Conservation (phyloP, 64 coral and sea anemone species). For the Actinia tenebrosa region DNA sequence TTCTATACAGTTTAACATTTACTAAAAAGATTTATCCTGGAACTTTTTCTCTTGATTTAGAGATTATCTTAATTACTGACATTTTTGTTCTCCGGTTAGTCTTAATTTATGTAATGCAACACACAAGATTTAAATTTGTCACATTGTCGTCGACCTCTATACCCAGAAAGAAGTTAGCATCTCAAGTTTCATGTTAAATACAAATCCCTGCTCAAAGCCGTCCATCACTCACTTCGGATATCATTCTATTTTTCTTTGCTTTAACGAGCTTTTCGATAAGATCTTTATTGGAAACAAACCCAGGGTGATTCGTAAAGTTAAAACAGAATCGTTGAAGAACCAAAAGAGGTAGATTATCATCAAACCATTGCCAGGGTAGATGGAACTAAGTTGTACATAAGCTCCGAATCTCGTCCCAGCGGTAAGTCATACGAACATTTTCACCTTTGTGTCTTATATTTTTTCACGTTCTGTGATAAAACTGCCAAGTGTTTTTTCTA, state of each 20-base stretch:
- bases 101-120: neutral
- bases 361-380: neutral
- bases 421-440: neutral
- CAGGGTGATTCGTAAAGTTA: neutral
- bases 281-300: neutral
- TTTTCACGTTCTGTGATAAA: neutral
- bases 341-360: neutral
- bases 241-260: neutral
- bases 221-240: neutral
- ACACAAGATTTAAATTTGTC: neutral
- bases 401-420: neutral
- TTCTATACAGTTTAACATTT: neutral
- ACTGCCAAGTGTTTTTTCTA: neutral
- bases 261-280: slow-evolving; percentile 5
- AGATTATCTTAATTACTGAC: neutral
- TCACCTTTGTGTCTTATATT: neutral
- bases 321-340: neutral
- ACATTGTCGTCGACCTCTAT: neutral
- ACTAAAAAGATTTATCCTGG: neutral
- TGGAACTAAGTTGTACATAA: neutral
- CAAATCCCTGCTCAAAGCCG: slow-evolving; percentile 5
- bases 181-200: neutral
- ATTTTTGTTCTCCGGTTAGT: neutral
- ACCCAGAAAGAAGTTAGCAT: neutral
- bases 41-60: neutral